Conservation (phyloP, 2,797 vertebrate genomes). For the Discoglossus pictus region DNA sequence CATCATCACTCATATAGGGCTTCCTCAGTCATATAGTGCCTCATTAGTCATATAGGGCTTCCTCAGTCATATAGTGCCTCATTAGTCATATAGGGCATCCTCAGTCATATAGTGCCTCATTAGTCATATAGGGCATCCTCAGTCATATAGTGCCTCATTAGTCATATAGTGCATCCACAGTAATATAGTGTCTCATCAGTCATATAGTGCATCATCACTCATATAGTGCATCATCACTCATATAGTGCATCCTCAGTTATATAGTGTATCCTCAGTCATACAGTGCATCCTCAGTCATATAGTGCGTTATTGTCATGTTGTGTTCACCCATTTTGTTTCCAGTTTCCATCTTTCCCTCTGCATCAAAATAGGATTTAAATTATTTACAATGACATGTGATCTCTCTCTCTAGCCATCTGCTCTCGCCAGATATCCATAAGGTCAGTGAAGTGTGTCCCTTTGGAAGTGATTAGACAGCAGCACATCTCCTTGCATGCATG, state of each 20-base stretch:
- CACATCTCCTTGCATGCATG: neutral
- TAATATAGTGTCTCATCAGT: neutral
- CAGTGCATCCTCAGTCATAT: neutral
- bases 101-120: neutral
- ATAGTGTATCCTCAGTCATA: neutral
- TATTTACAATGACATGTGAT: conserved; percentile 24
- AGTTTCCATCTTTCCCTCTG: neutral
- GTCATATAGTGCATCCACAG: neutral
- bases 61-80: neutral
- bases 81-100: too few relatives aligned
- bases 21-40: neutral
- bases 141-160: neutral
- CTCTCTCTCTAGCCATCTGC: conserved; percentile 33
- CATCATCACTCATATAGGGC: too few relatives aligned
- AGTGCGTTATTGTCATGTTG: neutral
- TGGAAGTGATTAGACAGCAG: neutral
- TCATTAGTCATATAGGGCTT: neutral
- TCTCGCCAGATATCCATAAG: conserved; percentile 17
- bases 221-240: neutral
- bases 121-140: too few relatives aligned
- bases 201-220: neutral
- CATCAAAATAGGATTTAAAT: conserved; percentile 7
- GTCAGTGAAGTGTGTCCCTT: conserved; percentile 9
- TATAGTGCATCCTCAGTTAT: neutral
- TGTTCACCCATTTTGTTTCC: neutral